Base-by-base conservation (phyloP, 1,140 invertebrate genomes). In the Meloidogyne floridensis region DNA sequence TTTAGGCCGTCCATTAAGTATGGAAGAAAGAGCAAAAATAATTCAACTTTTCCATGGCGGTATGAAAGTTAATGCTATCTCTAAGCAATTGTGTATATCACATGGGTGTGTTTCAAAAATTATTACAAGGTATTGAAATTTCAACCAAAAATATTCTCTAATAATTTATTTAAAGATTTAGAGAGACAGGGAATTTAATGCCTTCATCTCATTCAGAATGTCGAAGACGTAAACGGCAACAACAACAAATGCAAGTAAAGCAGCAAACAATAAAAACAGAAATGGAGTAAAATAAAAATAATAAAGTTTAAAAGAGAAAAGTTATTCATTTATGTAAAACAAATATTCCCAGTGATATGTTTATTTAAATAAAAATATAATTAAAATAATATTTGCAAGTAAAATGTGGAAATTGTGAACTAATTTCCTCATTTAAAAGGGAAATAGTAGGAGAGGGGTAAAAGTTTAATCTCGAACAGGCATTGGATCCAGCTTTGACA, bases 1-100 rank as follows among this genome's bases (percentile, higher is more conserved):
- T 53, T 53, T 4, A 77, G 84, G 84, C 4, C 69, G 87, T 47
- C 87, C 87, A 42, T 81, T 88, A 43, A 90, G 87, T 69, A 90
- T 88, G 87, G 88, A 90, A 42, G 88, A 90, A 51, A 77, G 85
- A 51, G 74, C 77, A 32, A 75, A 84, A 69, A 89, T 89, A 15
- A 89, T 89, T 70, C 77, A 89, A 53, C 81, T 87, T 11, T 89
- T 90, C 69, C 88, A 87, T n/a, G 72, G 71, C 47, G 87, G 87
- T 71, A 89, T 89, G 87, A 89, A 89, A 77, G 86, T 87, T 6
- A 89, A 89, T 73, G 89, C 87, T 20, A 89, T 89, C 53, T 90
- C 87, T 15, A 89, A 89, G 76, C 80, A 82, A 75, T 77, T 89
- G 54, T 88, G 87, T 72, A 90, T 88, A 47, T 90, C 89, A 10